Conservation (phyloP, 2,888 invertebrate species). For the Exocentrus adspersus region DNA sequence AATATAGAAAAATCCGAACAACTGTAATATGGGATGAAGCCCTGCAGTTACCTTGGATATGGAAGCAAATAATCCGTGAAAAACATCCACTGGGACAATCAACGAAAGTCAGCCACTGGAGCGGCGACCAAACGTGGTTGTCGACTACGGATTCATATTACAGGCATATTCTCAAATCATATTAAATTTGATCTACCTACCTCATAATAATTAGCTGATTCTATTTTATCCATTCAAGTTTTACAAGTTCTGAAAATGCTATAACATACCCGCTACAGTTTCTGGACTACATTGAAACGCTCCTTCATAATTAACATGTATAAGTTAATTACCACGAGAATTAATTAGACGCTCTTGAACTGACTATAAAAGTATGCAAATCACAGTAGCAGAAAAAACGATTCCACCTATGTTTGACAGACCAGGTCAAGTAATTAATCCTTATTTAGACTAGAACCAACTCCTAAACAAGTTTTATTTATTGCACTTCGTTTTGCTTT, state of each 20-base stretch:
- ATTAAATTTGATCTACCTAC: no score
- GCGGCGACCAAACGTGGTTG: no score
- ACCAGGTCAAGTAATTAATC: neutral
- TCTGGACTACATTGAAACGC: neutral
- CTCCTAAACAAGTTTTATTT: constrained; percentile 3
- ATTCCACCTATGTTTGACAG: neutral
- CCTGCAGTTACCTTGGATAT: no score
- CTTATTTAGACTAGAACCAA: constrained; percentile 7
- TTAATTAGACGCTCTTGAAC: neutral
- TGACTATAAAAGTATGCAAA: neutral
- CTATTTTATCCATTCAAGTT: neutral
- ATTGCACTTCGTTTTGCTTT: constrained; percentile 6
- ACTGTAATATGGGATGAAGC: no score
- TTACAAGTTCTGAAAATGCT: neutral
- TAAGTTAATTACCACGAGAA: neutral
- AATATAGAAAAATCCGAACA: no score
- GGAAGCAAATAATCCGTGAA: no score
- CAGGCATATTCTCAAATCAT: no score
- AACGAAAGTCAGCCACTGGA: no score
- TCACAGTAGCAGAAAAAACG: neutral
- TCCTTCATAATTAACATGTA: constrained; percentile 8
- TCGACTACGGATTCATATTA: no score
- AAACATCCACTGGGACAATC: no score
- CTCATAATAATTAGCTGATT: constrained; percentile 5
- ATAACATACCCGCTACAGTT: neutral